Evolutionary conservation across 2,888 invertebrate genomes (phyloP), one percentile per base, ranked within the genome.

Genomic region (Holacanthella duospinosa): DNA sequence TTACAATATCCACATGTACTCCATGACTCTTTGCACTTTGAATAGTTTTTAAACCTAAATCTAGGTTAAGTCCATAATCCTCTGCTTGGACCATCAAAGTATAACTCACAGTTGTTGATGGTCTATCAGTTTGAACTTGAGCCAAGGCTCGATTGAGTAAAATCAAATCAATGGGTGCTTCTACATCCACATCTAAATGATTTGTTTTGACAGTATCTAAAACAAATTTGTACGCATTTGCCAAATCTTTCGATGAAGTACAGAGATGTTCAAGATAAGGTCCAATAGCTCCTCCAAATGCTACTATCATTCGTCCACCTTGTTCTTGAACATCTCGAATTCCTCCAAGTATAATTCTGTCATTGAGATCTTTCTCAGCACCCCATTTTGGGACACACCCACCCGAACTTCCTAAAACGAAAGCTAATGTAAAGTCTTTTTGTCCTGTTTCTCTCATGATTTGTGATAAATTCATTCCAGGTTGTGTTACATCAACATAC

Each of bases 181-280:
- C 72, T 21, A 72, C 63, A 58, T 72, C 72, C 48, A 72, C 59
- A 53, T 72, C 72, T 28, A 72, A 60, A 54, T 72, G 71, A 53
- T 61, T 69, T 2, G 71, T 71, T 24, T 64, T 61, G 9, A 72
- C 72, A 0, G 63, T 64, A 48, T 72, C 72, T 59, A 72, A 43
- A 2, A 70, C 67, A 6, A 43, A 62, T 53, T 66, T 69, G 64
- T 72, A 72, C 6, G 70, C 70, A 9, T 29, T 54, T 0, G 65
- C 66, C 2, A 72, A 60, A 0, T 53, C 54, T 9, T 67, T 67
- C 0, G 61, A 59, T 0, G 61, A 60, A 4, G 57, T 53, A 53
- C 72, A 72, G 1, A 70, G 54, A 24, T 67, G 67, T 48, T 66
- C 66, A 28, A 66, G 26, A 60, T 66, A 66, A 1, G 66, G 66